Evolutionary conservation across 2,797 vertebrate genomes (phyloP).

Genomic region (Jordanella pulchra): DNA sequence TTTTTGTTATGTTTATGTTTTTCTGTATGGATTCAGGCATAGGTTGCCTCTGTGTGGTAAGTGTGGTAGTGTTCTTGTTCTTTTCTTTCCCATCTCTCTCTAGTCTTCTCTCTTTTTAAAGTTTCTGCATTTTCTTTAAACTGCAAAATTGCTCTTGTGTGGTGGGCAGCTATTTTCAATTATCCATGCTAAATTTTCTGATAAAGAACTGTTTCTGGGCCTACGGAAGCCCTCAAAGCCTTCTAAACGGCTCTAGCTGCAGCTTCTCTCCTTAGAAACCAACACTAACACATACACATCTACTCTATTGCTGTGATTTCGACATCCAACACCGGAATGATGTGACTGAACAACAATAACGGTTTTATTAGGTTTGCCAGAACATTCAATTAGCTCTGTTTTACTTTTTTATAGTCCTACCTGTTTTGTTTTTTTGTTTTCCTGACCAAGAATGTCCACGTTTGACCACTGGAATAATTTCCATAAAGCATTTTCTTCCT

Average conservation of each 20-base stretch:
- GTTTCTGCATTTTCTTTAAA: conserved; percentile 73
- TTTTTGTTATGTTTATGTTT: too few species aligned
- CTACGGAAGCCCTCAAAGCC: conserved; percentile 70
- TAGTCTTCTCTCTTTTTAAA: conserved; percentile 45
- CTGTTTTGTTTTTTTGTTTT: background rate
- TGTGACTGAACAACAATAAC: conserved; percentile 49
- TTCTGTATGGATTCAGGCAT: conserved; percentile 18
- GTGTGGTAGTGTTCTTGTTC: conserved; percentile 26
- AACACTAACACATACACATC: conserved; percentile 25
- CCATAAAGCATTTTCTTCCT: background rate
- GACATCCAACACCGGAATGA: conserved; percentile 54
- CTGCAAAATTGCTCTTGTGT: conserved; percentile 66
- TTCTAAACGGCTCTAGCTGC: conserved; percentile 73
- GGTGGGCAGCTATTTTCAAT: conserved; percentile 68
- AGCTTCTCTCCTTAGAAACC: conserved; percentile 59
- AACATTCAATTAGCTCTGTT: conserved; percentile 37
- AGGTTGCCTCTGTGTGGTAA: conserved; percentile 17
- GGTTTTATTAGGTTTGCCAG: conserved; percentile 44
- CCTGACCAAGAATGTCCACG: too few species aligned
- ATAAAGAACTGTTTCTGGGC: conserved; percentile 73
- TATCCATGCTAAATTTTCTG: conserved; percentile 73
- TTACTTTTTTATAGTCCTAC: conserved; percentile 8
- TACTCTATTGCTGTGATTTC: conserved; percentile 48
- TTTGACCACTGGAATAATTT: too few species aligned
- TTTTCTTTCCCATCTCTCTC: conserved; percentile 23